Evolutionary conservation across 1,140 invertebrate species (phyloP).

Genomic region (Megalonaias nervosa): DNA sequence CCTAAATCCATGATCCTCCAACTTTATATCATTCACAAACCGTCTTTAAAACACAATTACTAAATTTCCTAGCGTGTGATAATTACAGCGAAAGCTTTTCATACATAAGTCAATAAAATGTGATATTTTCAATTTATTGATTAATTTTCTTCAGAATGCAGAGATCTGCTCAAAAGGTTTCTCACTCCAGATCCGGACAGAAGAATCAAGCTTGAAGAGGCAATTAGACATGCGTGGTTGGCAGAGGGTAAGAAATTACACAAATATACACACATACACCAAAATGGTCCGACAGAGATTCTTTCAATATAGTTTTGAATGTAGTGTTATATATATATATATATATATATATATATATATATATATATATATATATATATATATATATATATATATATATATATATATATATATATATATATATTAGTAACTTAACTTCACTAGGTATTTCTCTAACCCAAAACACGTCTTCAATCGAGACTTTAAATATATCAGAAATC

Average conservation of each 20-base stretch:
- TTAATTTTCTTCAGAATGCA: conserved; percentile 49
- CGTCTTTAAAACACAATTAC: background rate
- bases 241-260: conserved; percentile 72
- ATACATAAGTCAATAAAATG: background rate
- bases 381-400: no score
- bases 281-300: no score
- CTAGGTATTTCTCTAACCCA: no score
- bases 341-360: no score
- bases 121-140: background rate
- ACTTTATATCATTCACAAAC: background rate
- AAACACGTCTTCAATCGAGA: no score
- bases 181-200: conserved; percentile 66
- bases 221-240: conserved; percentile 66
- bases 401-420: no score
- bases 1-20: background rate
- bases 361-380: no score
- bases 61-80: background rate
- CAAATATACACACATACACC: no score
- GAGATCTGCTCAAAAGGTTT: conserved; percentile 63
- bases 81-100: background rate
- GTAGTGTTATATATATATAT: no score
- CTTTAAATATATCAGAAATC: no score
- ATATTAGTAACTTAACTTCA: no score
- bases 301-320: no score
- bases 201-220: conserved; percentile 59